Evolutionary conservation across 2,888 invertebrate genomes (phyloP).

Genomic region (Drosophila tripunctata): DNA sequence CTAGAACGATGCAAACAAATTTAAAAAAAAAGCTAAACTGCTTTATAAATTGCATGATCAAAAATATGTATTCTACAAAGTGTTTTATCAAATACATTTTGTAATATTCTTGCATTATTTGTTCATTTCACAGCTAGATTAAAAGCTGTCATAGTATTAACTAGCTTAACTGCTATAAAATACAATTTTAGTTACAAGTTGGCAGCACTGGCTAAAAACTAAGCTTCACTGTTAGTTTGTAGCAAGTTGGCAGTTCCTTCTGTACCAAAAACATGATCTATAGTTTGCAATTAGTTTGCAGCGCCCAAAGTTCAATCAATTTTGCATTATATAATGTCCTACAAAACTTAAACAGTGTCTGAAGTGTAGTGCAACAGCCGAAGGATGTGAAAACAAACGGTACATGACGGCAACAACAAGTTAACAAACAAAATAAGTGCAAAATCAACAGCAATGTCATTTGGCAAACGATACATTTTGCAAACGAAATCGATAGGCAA

Average conservation of each 20-base stretch:
- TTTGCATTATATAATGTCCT: too few species aligned
- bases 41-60: too few species aligned
- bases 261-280: too few species aligned
- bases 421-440: constrained; percentile 28
- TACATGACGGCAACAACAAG: constrained; percentile 1
- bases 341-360: background rate
- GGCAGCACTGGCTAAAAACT: background rate
- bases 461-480: constrained; percentile 49
- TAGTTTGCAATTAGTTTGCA: background rate
- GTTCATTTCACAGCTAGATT: too few species aligned
- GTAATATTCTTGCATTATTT: too few species aligned
- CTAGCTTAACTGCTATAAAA: background rate
- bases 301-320: too few species aligned
- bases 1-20: too few species aligned
- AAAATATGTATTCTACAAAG: too few species aligned
- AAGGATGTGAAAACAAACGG: constrained; percentile 13
- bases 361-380: background rate
- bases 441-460: constrained; percentile 19
- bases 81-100: too few species aligned
- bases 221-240: too few species aligned
- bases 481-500: constrained; percentile 23
- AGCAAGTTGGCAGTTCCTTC: background rate
- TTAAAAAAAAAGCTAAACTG: too few species aligned
- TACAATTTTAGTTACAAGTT: background rate
- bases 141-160: too few species aligned